These are phyloP conservation scores for Lutraria lutraria DNA, from an alignment of 2,888 invertebrate species.

Conservation along the genomic window DNA sequence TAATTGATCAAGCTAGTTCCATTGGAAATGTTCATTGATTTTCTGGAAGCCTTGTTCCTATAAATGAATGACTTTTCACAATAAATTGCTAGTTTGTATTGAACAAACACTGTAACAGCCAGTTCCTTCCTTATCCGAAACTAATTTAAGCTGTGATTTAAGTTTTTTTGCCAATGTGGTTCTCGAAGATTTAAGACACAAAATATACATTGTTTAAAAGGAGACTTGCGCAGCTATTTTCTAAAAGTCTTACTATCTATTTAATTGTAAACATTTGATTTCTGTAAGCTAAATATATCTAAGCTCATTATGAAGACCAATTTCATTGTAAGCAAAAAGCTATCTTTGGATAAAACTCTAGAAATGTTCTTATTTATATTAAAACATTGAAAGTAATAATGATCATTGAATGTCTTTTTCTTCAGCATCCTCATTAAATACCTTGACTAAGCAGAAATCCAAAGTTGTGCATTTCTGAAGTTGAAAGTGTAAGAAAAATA, in stretches of 20 bases:
- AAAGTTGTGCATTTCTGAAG: too few species aligned
- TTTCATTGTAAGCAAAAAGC: too few species aligned
- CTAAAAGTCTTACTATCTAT: background rate
- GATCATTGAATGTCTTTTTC: too few species aligned
- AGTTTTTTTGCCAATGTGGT: slow-evolving; percentile 16
- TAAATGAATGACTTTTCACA: slow-evolving; percentile 58
- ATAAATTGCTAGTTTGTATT: slow-evolving; percentile 53
- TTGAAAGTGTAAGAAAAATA: too few species aligned
- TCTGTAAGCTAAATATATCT: too few species aligned
- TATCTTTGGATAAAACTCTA: too few species aligned
- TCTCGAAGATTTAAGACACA: slow-evolving; percentile 17
- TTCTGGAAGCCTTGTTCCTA: slow-evolving; percentile 46
- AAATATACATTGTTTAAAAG: background rate
- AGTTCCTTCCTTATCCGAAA: background rate
- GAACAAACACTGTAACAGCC: slow-evolving; percentile 41
- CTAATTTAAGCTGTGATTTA: slow-evolving; percentile 17
- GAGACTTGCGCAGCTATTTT: background rate
- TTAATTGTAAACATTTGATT: too few species aligned
- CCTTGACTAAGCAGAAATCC: too few species aligned
- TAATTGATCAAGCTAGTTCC: slow-evolving; percentile 58
- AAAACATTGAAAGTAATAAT: too few species aligned
- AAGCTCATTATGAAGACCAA: too few species aligned
- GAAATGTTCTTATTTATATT: too few species aligned
- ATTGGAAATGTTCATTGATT: slow-evolving; percentile 60
- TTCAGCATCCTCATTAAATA: too few species aligned